Percentiles rank a stretch among this genome's conserved stretches.
Evolutionary conservation across 2,888 invertebrate genomes (phyloP).

Genomic region (Pristionchus japonicus): DNA sequence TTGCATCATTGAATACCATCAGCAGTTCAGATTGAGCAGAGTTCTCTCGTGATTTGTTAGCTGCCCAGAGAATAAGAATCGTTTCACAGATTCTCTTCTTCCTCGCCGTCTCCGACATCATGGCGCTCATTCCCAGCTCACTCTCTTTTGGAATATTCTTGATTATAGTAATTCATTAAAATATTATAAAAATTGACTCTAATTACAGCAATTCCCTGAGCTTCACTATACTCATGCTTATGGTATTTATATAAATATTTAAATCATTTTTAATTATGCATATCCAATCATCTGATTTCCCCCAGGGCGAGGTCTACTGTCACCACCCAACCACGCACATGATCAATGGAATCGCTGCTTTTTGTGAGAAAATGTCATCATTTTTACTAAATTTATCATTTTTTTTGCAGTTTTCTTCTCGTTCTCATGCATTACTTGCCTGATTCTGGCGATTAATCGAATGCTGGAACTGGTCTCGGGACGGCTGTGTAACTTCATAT

Average conservation of each 20-base stretch:
- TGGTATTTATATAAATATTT: no score
- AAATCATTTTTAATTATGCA: no score
- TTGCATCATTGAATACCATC: no score
- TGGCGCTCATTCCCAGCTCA: neutral
- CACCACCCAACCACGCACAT: neutral
- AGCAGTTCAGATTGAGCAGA: no score
- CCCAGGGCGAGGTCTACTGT: neutral
- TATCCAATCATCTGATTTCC: no score
- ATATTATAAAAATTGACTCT: neutral
- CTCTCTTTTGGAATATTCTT: neutral
- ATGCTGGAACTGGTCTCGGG: neutral
- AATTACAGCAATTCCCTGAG: neutral
- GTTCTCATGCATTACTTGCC: neutral
- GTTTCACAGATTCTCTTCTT: neutral
- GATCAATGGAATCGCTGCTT: neutral
- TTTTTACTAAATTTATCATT: neutral
- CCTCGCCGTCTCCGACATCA: neutral
- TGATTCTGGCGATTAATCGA: neutral
- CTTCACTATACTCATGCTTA: neutral
- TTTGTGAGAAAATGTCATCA: neutral
- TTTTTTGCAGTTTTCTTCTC: neutral
- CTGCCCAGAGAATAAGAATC: no score
- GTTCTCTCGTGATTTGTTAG: no score
- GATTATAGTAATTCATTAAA: neutral
- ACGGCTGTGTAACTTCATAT: neutral